Evolutionary conservation across 2,888 invertebrate genomes (phyloP).

Genomic region (Tipula unca): DNA sequence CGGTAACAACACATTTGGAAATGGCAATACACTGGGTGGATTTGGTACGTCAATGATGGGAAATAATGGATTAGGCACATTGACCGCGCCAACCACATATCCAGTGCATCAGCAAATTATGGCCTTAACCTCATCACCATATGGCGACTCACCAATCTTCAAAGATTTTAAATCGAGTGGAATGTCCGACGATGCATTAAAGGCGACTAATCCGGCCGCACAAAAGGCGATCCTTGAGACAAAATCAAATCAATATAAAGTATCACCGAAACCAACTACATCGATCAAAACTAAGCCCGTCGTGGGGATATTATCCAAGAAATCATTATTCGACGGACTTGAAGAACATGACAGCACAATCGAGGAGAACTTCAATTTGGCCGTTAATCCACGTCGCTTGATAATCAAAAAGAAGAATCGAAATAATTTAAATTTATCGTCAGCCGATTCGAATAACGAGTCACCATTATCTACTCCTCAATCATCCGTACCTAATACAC

Average conservation of each 20-base stretch:
- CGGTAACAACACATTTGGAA: constrained; percentile 33
- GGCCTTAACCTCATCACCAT: constrained; percentile 70
- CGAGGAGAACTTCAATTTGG: constrained; percentile 49
- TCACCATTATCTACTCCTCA: background rate
- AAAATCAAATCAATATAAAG: constrained; percentile 45
- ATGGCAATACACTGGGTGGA: constrained; percentile 30
- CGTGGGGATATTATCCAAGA: constrained; percentile 41
- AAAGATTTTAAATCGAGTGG: constrained; percentile 54
- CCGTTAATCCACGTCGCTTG: constrained; percentile 63
- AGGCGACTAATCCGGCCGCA: constrained; percentile 62
- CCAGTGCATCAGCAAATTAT: constrained; percentile 64
- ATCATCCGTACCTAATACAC: background rate
- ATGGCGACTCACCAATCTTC: constrained; percentile 79
- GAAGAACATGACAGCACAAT: constrained; percentile 67
- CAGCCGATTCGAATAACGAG: background rate
- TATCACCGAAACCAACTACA: constrained; percentile 47
- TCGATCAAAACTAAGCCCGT: constrained; percentile 46
- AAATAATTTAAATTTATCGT: constrained; percentile 20
- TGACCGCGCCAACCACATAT: constrained; percentile 28
- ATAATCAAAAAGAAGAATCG: constrained; percentile 45
- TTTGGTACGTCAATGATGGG: constrained; percentile 19
- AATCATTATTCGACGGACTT: constrained; percentile 77
- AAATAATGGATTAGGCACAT: background rate
- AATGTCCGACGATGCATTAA: constrained; percentile 55
- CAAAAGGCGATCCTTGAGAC: constrained; percentile 56